Base-by-base conservation (phyloP, 2,888 invertebrate species). In the Helobdella robusta region DNA sequence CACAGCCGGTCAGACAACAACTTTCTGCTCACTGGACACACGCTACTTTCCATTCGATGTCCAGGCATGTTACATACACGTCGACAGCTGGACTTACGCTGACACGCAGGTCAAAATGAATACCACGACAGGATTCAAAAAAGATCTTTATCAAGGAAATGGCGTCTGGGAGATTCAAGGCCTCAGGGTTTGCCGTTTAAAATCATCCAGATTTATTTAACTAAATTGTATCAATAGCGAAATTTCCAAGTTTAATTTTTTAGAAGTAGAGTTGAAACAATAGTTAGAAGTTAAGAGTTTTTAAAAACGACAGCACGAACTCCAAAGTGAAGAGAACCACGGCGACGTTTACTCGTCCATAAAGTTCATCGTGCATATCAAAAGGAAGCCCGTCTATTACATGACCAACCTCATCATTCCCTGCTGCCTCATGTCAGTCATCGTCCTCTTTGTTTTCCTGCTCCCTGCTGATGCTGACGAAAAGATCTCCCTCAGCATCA, bases 401-500 rank as follows among this genome's bases (percentile, higher is more conserved):
- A 63, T 74, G 34, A 68, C 71, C 60, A 73, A 74, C 66, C 72
- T 75, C 60, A 52, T 74, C 48, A 59, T 72, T 8, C 74, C 74
- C 3, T 75, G 74, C 64, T 44, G 74, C 36, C 70, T 75, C 71
- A 68, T 75, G 68, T 73, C 72, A 4, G 66, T 68, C 6, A 68
- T 74, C n/a, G 70, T 74, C 30, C 63, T 73, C 46, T 65, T 73
- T 50, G 71, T 73, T 25, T 74, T 74, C 59, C 67, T 70, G 36
- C 67, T 75, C 20, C 74, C 74, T 8, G 72, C 74, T 8, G 73
- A 74, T 48, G 61, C 68, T n/a, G 74, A 73, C 1, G 74, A 74
- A 65, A 74, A 74, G 69, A 70, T 74, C 20, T 73, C 74, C 11
- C 71, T 74, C 8, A 73, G 74, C 23, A 69, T 74, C 18, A 72